These are phyloP conservation scores for Conchocele bisecta DNA, from an alignment of 2,888 invertebrate genomes.

Conservation along the genomic window DNA sequence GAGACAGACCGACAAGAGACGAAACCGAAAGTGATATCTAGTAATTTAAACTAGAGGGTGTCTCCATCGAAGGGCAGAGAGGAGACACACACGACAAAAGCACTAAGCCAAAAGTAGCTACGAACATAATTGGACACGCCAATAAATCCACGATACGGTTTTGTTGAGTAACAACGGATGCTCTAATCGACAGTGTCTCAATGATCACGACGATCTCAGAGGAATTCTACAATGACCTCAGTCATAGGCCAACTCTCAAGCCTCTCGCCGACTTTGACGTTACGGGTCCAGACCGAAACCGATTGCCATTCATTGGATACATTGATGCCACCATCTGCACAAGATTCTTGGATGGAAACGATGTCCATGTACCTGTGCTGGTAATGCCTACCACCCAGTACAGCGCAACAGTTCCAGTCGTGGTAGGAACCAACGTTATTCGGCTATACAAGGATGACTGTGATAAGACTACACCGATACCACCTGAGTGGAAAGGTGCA, in stretches of 20 bases:
- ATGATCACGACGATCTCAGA: conserved; percentile 2
- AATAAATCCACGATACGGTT: background rate
- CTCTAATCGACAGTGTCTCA: conserved; percentile 12
- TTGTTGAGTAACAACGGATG: background rate
- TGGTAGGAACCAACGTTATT: conserved; percentile 19
- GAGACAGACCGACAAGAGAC: background rate
- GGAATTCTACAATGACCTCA: background rate
- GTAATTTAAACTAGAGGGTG: background rate
- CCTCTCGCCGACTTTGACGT: too few relatives aligned
- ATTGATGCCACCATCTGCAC: background rate
- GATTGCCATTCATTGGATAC: conserved; percentile 6
- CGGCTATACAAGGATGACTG: background rate
- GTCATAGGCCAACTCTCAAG: background rate
- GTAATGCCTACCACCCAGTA: conserved; percentile 1
- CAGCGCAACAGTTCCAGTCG: background rate
- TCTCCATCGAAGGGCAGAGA: conserved; percentile 4
- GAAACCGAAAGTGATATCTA: conserved; percentile 1
- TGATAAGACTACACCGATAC: background rate
- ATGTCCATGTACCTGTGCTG: background rate
- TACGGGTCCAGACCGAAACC: background rate
- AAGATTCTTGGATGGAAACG: background rate
- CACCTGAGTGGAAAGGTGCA: conserved; percentile 9
- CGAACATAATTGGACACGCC: background rate
- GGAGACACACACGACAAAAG: background rate
- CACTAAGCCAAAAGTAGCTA: background rate